Conservation (phyloP, 1,140 invertebrate species). For the Choristoneura fumiferana region DNA sequence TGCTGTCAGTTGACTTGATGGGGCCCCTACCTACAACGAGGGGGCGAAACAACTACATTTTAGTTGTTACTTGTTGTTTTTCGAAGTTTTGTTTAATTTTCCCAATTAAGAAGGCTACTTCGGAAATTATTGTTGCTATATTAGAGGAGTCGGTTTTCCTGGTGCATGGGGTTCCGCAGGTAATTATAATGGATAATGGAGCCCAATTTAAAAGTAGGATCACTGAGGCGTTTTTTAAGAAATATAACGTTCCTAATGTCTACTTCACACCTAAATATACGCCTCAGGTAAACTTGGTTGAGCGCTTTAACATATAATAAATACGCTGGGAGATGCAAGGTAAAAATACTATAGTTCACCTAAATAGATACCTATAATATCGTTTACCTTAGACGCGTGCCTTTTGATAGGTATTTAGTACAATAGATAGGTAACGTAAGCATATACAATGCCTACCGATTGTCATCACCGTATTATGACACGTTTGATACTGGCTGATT, state of each 20-base stretch:
- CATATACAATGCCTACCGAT: not conserved
- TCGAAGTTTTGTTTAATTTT: conserved; percentile 38
- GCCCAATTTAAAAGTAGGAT: conserved; percentile 53
- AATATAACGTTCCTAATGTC: conserved; percentile 32
- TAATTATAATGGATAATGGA: conserved; percentile 64
- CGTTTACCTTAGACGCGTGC: too few species aligned
- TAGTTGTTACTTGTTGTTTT: conserved; percentile 61
- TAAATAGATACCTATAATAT: too few species aligned
- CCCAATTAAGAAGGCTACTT: conserved; percentile 38
- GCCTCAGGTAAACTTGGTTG: too few species aligned
- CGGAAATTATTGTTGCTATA: conserved; percentile 26
- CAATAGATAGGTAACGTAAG: too few species aligned
- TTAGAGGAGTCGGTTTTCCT: conserved; percentile 42
- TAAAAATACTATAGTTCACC: too few species aligned
- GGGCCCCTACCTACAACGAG: too few species aligned
- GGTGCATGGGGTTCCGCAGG: conserved; percentile 43
- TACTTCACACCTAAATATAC: conserved; percentile 39
- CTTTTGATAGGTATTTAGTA: too few species aligned
- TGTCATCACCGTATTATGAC: not conserved
- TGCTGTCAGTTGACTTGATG: too few species aligned
- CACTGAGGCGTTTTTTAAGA: conserved; percentile 15
- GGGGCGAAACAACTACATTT: conserved; percentile 45
- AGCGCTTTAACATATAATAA: too few species aligned
- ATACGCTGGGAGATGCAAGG: too few species aligned
- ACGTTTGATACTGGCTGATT: not conserved